These are phyloP conservation scores for Otolemur garnettii DNA, from an alignment of 2,113 vertebrate genomes.

Conservation along the genomic window DNA sequence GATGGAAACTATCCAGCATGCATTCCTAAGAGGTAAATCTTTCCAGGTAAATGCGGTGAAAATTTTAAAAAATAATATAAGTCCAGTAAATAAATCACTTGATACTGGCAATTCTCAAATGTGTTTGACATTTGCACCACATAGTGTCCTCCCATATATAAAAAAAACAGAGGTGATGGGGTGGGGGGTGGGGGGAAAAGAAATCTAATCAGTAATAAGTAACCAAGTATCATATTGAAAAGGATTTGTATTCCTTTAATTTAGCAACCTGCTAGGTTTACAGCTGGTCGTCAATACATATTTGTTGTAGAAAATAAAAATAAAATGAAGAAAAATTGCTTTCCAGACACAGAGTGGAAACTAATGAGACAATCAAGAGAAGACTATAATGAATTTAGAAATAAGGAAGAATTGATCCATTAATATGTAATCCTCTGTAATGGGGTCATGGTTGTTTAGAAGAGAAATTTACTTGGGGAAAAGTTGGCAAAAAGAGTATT, in stretches of 20 bases:
- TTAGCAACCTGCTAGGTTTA: slow-evolving; percentile 17
- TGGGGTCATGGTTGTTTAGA: neutral
- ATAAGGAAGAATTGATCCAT: neutral
- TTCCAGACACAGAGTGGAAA: slow-evolving; percentile 15
- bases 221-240: neutral
- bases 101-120: neutral
- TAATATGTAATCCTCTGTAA: neutral
- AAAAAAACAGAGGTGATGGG: neutral
- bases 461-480: slow-evolving; percentile 6
- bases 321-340: neutral
- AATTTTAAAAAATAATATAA: slow-evolving; percentile 15
- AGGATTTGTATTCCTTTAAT: slow-evolving; percentile 46
- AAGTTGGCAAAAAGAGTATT: neutral
- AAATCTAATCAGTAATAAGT: neutral
- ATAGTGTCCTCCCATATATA: neutral
- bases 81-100: neutral
- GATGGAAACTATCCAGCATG: slow-evolving; percentile 17
- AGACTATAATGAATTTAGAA: neutral
- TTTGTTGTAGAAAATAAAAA: neutral
- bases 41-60: neutral
- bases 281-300: neutral
- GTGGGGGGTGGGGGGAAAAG: neutral
- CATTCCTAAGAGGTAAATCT: slow-evolving; percentile 14
- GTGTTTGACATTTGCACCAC: neutral
- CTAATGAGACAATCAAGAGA: slow-evolving; percentile 2